Evolutionary conservation across 2,113 vertebrate genomes (phyloP).

Genomic region (Cariama cristata): DNA sequence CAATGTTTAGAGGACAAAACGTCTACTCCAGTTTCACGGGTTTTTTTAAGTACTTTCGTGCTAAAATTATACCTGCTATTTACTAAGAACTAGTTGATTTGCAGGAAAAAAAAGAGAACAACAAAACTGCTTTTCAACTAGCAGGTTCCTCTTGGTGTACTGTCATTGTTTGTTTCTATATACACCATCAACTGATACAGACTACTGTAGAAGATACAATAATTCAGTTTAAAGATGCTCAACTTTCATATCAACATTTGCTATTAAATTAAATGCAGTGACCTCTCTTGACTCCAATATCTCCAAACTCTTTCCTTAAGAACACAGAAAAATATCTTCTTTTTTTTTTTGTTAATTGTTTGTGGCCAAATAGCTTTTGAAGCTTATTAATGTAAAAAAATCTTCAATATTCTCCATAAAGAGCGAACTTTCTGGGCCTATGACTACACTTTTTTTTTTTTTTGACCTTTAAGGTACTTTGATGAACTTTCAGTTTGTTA

Average conservation of each 20-base stretch:
- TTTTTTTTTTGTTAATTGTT: neutral
- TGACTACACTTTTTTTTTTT: neutral
- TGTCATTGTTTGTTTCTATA: neutral
- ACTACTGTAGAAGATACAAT: neutral
- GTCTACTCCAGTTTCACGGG: neutral
- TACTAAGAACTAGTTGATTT: neutral
- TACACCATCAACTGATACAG: neutral
- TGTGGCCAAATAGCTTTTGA: neutral
- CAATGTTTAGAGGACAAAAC: neutral
- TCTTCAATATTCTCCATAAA: neutral
- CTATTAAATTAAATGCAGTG: neutral
- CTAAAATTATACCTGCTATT: neutral
- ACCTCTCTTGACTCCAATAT: neutral
- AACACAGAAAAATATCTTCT: fast-evolving
- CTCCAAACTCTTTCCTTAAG: neutral
- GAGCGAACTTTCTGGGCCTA: neutral
- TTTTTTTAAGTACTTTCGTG: neutral
- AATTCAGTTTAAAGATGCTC: neutral
- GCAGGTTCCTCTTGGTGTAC: neutral
- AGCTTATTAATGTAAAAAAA: neutral
- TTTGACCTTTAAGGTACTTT: neutral
- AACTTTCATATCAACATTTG: neutral
- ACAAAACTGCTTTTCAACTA: neutral
- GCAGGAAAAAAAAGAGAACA: neutral
- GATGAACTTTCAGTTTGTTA: neutral